Evolutionary conservation across 2,888 invertebrate species (phyloP).

Genomic region (Drosophila neonasuta): DNA sequence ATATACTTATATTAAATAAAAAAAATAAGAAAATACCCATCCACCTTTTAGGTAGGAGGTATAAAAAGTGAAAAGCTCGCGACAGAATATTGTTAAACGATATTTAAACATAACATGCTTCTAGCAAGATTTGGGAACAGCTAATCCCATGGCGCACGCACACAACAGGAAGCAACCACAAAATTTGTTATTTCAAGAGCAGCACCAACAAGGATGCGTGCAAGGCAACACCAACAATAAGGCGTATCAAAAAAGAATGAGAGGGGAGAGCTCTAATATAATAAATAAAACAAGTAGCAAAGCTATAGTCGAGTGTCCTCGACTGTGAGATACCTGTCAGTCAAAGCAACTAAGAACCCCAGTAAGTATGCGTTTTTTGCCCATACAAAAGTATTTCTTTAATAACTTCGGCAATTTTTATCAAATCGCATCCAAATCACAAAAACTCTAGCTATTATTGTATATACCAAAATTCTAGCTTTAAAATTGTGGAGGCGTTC

Average conservation of each 20-base stretch:
- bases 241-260: slow-evolving; percentile 41
- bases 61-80: slow-evolving; percentile 44
- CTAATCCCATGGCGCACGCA: slow-evolving; percentile 72
- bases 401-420: no score
- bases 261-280: slow-evolving; percentile 55
- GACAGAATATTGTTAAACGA: slow-evolving; percentile 79
- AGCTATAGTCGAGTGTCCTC: no score
- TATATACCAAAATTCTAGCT: no score
- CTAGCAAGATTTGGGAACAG: slow-evolving; percentile 29
- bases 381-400: no score
- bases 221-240: slow-evolving; percentile 55
- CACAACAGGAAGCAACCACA: slow-evolving; percentile 74
- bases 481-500: no score
- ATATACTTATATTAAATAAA: no score
- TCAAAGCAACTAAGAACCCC: no score
- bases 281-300: slow-evolving; percentile 38
- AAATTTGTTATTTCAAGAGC: slow-evolving; percentile 72
- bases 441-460: no score
- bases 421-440: no score
- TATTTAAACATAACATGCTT: slow-evolving; percentile 72
- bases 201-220: slow-evolving; percentile 38
- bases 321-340: no score
- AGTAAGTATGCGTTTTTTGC: no score
- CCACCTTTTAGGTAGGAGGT: not conserved
- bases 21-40: not conserved